Evolutionary conservation across 92 coral and sea anemone species (phyloP).

Genomic region (Muricea muricata): DNA sequence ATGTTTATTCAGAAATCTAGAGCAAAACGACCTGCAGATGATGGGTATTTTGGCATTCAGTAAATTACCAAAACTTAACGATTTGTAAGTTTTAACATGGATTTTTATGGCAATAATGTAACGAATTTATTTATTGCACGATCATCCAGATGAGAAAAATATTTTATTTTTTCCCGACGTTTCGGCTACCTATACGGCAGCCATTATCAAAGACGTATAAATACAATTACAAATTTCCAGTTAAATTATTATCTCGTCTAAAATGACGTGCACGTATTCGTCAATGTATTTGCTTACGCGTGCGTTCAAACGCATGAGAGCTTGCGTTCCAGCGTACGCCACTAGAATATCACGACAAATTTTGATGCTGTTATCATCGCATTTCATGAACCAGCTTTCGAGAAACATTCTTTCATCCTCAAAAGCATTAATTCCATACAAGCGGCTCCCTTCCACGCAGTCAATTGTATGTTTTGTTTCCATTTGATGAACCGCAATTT

Average conservation of each 20-base stretch:
- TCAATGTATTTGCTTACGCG: slow-evolving; percentile 3
- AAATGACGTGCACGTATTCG: slow-evolving; percentile 9
- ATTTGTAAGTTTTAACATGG: slow-evolving; percentile 17
- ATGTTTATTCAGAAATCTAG: slow-evolving; percentile 4
- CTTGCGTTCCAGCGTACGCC: slow-evolving; percentile 9
- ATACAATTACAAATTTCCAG: background rate
- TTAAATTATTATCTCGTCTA: slow-evolving; percentile 8
- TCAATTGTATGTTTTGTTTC: slow-evolving; percentile 34
- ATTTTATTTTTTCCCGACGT: background rate
- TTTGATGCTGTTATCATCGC: slow-evolving; percentile 26
- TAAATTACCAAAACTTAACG: slow-evolving; percentile 10
- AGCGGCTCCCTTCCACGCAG: slow-evolving; percentile 53
- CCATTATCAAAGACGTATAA: slow-evolving; percentile 13
- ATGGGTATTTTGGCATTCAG: slow-evolving; percentile 36
- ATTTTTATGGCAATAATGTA: too few species aligned
- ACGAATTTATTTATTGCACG: slow-evolving; percentile 42
- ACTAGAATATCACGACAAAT: slow-evolving; percentile 11
- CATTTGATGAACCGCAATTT: slow-evolving; percentile 40
- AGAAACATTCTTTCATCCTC: slow-evolving; percentile 30
- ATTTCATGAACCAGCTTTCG: slow-evolving; percentile 55
- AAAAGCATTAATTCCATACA: slow-evolving; percentile 4
- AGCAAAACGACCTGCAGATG: slow-evolving; percentile 3
- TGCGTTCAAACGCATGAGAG: slow-evolving; percentile 20
- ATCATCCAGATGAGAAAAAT: slow-evolving; percentile 44
- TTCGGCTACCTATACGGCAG: slow-evolving; percentile 16